These are phyloP conservation scores for Cryptus viduatorius DNA, from an alignment of 2,888 invertebrate species.

Conservation along the genomic window DNA sequence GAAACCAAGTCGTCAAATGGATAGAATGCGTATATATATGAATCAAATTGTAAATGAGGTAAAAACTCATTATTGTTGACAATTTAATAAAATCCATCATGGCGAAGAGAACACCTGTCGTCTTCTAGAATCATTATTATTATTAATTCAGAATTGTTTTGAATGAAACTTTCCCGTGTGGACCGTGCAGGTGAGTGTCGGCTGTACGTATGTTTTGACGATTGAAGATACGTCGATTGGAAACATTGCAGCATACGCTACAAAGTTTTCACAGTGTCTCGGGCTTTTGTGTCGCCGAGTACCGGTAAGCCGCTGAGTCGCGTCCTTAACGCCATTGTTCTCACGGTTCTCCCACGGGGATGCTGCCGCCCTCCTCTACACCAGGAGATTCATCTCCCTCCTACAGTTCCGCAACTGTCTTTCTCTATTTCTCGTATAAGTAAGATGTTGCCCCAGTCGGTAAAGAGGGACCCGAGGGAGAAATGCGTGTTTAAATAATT, in stretches of 20 bases:
- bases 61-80: too few species aligned
- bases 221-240: slow-evolving; percentile 38
- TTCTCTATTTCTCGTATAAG: slow-evolving; percentile 53
- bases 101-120: too few species aligned
- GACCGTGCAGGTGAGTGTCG: not conserved
- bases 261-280: slow-evolving; percentile 40
- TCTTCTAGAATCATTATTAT: not conserved
- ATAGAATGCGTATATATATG: too few species aligned
- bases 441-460: slow-evolving; percentile 68
- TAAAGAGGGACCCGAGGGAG: slow-evolving; percentile 29
- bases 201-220: not conserved
- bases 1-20: too few species aligned
- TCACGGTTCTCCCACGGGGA: slow-evolving; percentile 71
- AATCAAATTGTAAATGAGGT: too few species aligned
- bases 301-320: slow-evolving; percentile 64
- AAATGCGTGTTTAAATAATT: slow-evolving; percentile 76
- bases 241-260: slow-evolving; percentile 32
- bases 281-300: slow-evolving; percentile 51
- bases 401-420: not conserved
- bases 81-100: too few species aligned
- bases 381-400: not conserved
- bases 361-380: slow-evolving; percentile 20
- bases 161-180: not conserved
- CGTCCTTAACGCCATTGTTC: slow-evolving; percentile 75
- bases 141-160: not conserved